phyloP scores from a whole-genome alignment of 1,140 invertebrate species.

The Drosophila miranda region DNA sequence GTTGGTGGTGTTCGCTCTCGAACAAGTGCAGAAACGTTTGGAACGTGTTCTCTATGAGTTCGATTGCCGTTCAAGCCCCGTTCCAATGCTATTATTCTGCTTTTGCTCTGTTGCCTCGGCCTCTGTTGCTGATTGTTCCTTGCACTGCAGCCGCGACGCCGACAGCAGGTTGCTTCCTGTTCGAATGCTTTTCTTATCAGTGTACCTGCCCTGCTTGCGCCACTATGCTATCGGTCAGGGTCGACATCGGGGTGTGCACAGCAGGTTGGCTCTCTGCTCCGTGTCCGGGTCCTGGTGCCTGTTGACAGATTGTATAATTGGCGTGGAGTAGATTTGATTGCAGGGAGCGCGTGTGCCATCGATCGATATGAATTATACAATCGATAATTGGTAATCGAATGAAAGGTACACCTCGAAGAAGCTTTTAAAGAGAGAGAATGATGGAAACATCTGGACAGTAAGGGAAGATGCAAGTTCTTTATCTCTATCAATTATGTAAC shows the following conservation, averaged over 20 bases:
- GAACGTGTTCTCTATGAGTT: constrained; percentile 55
- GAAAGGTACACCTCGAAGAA: background rate
- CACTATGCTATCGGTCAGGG: constrained; percentile 41
- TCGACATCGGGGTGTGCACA: constrained; percentile 18
- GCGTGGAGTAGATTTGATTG: constrained; percentile 44
- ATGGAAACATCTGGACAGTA: no score
- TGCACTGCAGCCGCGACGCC: constrained; percentile 13
- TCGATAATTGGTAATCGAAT: constrained; percentile 21
- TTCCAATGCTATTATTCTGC: constrained; percentile 9
- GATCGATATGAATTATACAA: constrained; percentile 21
- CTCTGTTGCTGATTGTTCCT: constrained; percentile 34
- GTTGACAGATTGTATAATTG: constrained; percentile 57
- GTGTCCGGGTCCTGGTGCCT: constrained; percentile 27
- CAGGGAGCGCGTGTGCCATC: constrained; percentile 5
- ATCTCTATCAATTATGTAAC: no score
- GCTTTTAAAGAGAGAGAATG: no score
- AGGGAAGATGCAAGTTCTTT: no score
- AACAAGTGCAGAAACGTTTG: constrained; percentile 61
- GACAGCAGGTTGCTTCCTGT: constrained; percentile 48
- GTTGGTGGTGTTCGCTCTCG: constrained; percentile 51
- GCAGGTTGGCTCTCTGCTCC: constrained; percentile 4
- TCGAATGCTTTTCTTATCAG: constrained; percentile 59
- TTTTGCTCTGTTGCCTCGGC: background rate
- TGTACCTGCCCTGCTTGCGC: constrained; percentile 11
- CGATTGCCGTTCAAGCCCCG: constrained; percentile 31